These are phyloP conservation scores for Eulacestoma nigropectus DNA, from an alignment of 2,113 vertebrate genomes.

Conservation along the genomic window DNA sequence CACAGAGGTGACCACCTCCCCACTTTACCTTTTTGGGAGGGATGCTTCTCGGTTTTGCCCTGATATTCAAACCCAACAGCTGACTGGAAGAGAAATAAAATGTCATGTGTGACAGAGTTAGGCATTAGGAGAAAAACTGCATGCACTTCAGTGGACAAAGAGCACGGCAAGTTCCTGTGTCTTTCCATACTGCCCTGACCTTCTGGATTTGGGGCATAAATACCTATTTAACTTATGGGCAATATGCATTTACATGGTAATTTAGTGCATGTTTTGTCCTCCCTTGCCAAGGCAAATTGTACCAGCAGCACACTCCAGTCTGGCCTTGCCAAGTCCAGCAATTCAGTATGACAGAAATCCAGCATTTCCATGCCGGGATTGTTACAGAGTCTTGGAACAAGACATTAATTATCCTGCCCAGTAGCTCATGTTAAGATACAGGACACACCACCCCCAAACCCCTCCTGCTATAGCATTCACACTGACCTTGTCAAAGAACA, in stretches of 20 bases:
- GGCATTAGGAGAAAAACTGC: neutral
- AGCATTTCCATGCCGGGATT: neutral
- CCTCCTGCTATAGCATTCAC: neutral
- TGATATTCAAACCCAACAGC: slow-evolving; percentile 95
- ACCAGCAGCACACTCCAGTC: neutral
- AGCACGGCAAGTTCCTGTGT: accelerated
- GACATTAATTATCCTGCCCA: neutral
- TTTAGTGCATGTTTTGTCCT: neutral
- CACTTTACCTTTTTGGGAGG: slow-evolving; percentile 91
- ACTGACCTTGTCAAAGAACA: neutral
- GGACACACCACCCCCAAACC: neutral
- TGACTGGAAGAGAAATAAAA: slow-evolving; percentile 74
- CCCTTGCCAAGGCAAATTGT: neutral
- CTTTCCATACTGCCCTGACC: neutral
- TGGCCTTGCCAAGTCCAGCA: neutral
- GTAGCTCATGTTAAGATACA: neutral
- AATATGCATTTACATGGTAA: neutral
- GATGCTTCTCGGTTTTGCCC: slow-evolving; percentile 94
- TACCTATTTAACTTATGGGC: neutral
- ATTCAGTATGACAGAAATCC: neutral
- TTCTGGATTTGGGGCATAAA: neutral
- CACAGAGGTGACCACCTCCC: neutral
- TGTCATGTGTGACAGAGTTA: neutral
- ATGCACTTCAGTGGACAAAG: neutral
- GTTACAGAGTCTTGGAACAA: neutral